Base-by-base conservation (phyloP, 1,140 invertebrate genomes). In the Nylanderia fulva region DNA sequence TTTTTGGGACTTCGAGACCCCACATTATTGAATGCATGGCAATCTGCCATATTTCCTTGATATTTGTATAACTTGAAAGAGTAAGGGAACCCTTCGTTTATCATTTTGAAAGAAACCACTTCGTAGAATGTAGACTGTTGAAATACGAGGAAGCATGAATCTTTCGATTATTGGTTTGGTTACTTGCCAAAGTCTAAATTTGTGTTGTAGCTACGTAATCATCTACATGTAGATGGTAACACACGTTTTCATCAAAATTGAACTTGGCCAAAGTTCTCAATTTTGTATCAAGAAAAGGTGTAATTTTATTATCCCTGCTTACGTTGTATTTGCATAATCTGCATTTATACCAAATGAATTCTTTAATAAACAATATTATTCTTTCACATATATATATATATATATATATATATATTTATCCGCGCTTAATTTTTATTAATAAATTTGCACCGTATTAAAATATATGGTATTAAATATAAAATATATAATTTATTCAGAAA, bases 91-190 rank as follows among this genome's bases (percentile, higher is more conserved):
- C 54, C 18, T 58, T 72, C 52, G 66, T 72, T 82, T 82, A 72
- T 82, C 77, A 82, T 71, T 71, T 82, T 33, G 52, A 58, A 72
- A 82, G 54, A 58, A 82, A 82, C 77, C 36, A 21, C 52, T 58
- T 1, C 24, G 42, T 58, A 24, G 66, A 45, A 82, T n/a, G 13
- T 56, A 80, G 36, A 60, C 66, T 39, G 48, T 71, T 82, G 66
- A 82, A 72, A 82, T 72, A 72, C 13, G 66, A 54, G 66, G 0
- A 58, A 72, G n/a, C 36, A 72, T 82, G 66, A 72, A 82, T 82
- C 77, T 60, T 82, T 82, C 27, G 66, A 54, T 82, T 82, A 82
- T 82, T 82, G 77, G 66, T 52, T 82, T 82, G 77, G 66, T 72
- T 58, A 60, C 66, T 71, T 82, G 77, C 77, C 77, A 82, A 39